Conservation (phyloP, 2,113 vertebrate species). For the Microcebus jonahi region DNA sequence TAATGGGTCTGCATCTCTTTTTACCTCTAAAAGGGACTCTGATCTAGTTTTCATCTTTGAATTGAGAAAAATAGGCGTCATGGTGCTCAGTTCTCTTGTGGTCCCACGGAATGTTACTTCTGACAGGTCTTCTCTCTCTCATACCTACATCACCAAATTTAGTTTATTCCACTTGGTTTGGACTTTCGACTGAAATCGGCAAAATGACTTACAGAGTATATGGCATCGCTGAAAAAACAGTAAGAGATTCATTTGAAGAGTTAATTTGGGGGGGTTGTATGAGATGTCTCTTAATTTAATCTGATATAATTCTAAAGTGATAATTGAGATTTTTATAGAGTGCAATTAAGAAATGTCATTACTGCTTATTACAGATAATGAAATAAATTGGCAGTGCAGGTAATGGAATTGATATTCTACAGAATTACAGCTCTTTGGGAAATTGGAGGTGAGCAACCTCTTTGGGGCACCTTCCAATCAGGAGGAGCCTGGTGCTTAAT, state of each 20-base stretch:
- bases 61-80: neutral
- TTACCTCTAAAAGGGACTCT: neutral
- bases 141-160: neutral
- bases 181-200: constrained; percentile 42
- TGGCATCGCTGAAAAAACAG: constrained; percentile 25
- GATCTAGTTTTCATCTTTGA: neutral
- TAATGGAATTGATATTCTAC: neutral
- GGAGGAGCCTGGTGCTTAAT: neutral
- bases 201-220: constrained; percentile 36
- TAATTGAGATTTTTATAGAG: constrained; percentile 73
- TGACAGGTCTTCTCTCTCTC: neutral
- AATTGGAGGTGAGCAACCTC: neutral
- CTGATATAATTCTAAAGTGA: constrained; percentile 68
- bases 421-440: neutral
- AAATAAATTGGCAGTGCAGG: constrained; percentile 61
- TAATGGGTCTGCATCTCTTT: neutral
- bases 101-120: neutral
- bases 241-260: constrained; percentile 53
- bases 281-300: constrained; percentile 57
- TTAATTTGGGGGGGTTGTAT: constrained; percentile 30
- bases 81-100: neutral
- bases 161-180: neutral
- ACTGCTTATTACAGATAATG: constrained; percentile 72
- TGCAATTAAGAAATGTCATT: constrained; percentile 70
- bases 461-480: neutral